Base-by-base conservation (phyloP, 2,888 invertebrate genomes). In the Crossocerus cetratus region DNA sequence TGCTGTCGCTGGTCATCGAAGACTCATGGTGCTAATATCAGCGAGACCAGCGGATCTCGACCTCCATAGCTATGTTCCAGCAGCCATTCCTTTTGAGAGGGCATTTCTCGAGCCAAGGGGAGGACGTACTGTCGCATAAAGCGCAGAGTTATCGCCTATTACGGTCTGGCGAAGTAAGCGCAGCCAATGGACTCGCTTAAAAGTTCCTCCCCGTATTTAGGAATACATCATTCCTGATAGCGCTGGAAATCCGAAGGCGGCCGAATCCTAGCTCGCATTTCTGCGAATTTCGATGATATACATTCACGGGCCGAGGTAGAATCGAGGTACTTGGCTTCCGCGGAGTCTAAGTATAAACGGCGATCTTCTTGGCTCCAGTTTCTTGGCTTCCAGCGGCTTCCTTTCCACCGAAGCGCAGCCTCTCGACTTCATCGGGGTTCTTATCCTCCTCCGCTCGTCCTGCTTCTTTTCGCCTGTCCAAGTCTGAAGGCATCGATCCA, bases 181-280 rank as follows among this genome's bases (percentile, higher is more conserved):
- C 62, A 61, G 54, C 5, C 57, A 57, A 56, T 63, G 57, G 57
- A 60, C 44, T 54, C 21, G 45, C 18, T 44, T 44, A 43, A 20
- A 42, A 58, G 57, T 63, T 49, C 57, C 32, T 42, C 64, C n/a
- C 65, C 43, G 63, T 69, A 69, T 64, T 69, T 69, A 63, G 53
- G 54, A 69, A 69, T 69, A 64, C 63, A 64, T 69, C 58, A 69
- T 69, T 69, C 69, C 43, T 67, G 57, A 21, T 32, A 32, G 32
- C 32, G 8, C 2, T 32, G 32, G 32, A 32, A 32, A 32, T 32
- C 32, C 5, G 8, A 32, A 32, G 32, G 4, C 23, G 23, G 23
- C 23, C 23, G 23, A 32, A 32, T 32, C 23, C 4, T 2, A 32
- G 23, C 23, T 1, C 23, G 23, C 23, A 32, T 32, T 8, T 11